Evolutionary conservation across 2,113 vertebrate species (phyloP), one percentile per base, ranked within the genome.

Genomic region (Lophius piscatorius): DNA sequence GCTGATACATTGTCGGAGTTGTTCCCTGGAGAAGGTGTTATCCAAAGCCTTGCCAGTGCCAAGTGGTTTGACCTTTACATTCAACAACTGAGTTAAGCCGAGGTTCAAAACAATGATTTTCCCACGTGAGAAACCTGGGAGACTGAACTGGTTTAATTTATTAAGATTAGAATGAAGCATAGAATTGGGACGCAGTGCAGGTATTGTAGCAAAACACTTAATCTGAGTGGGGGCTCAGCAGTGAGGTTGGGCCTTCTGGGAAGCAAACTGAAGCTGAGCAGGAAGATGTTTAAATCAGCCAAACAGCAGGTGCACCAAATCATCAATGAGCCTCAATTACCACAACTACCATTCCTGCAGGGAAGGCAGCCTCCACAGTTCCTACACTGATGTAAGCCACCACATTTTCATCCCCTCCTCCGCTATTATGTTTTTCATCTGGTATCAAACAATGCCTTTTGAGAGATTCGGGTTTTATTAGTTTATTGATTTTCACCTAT

Each of bases 301-400:
- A 45, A 59, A 76, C 63, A 74, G 59, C 62, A 78, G 70, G 61
- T 67, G 58, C 29, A 60, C 28, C 16, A 50, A 55, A 63, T 74
- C 42, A 60, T 63, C 47, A 55, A 77, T 48, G 66, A 78, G 52
- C 52, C 23, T 67, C 66, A 59, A 67, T 78, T 63, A 74, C 17
- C 28, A 51, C 2, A 44, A 57, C 42, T 18, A 47, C 17, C 42
- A 38, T 6, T 51, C 39, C 39, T 42, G 16, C 22, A 29, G 10
- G 8, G 46, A 54, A 16, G 58, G 47, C 47, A 44, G 20, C 23
- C 35, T 29, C n/a, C 66, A 0, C 2, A 45, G 13, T 16, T 29
- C 26, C 16, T 7, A 29, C 18, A 6, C 21, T 9, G 21, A 60
- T 42, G 31, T 26, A 28, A 18, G 14, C 34, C 28, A 21, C 9